Evolutionary conservation across 2,113 vertebrate genomes (phyloP).

Genomic region (Boleophthalmus pectinirostris): DNA sequence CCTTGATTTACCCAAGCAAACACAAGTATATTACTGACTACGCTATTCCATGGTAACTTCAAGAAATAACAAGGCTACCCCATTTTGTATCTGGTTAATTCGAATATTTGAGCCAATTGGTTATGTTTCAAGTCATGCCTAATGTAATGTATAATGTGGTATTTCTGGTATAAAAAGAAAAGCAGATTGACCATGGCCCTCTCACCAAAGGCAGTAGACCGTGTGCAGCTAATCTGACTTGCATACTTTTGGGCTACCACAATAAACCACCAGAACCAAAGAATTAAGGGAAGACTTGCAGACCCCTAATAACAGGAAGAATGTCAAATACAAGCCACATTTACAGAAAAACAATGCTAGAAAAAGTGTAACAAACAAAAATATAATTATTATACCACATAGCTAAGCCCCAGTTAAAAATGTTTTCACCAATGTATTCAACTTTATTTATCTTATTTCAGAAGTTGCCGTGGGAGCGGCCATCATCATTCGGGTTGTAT

Average conservation of each 20-base stretch:
- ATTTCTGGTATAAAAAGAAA: background rate
- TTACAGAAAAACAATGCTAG: background rate
- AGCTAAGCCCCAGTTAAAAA: background rate
- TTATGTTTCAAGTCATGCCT: background rate
- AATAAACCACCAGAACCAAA: background rate
- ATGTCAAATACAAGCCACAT: background rate
- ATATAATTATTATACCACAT: background rate
- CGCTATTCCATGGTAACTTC: background rate
- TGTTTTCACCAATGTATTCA: no score
- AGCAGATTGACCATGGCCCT: background rate
- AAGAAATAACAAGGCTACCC: background rate
- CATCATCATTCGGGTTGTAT: no score
- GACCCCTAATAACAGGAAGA: background rate
- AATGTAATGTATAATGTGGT: background rate
- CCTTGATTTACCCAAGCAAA: background rate
- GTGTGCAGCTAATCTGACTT: slow-evolving; percentile 1
- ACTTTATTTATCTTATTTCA: no score
- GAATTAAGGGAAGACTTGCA: background rate
- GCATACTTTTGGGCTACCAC: background rate
- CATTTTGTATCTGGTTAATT: background rate
- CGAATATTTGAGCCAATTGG: background rate
- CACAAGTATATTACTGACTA: background rate
- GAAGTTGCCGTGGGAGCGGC: no score
- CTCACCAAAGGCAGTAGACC: background rate
- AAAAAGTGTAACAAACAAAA: background rate